Percentiles rank a stretch among this genome's conserved stretches.
These are phyloP conservation scores for Pituophis catenifer DNA, from an alignment of 2,113 vertebrate species.

Conservation along the genomic window DNA sequence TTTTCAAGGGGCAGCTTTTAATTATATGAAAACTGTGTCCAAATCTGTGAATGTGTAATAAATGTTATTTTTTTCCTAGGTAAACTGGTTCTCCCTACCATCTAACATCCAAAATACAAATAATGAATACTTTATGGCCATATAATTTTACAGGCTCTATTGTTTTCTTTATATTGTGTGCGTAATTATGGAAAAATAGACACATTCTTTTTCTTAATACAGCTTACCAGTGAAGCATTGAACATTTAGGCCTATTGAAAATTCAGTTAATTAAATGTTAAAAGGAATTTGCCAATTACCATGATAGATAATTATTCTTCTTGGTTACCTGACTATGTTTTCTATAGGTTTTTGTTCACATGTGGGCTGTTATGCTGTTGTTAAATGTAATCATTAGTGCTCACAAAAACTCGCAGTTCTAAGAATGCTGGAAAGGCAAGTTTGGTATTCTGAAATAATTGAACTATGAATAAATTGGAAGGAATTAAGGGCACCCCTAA, in stretches of 20 bases:
- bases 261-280: slow-evolving; percentile 76
- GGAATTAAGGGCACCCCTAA: background rate
- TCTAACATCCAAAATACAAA: slow-evolving; percentile 48
- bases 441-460: background rate
- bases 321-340: slow-evolving; percentile 66
- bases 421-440: slow-evolving; percentile 52
- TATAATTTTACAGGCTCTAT: slow-evolving; percentile 17
- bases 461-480: background rate
- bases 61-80: slow-evolving; percentile 59
- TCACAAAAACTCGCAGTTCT: slow-evolving; percentile 41
- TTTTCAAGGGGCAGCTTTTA: slow-evolving; percentile 63
- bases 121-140: slow-evolving; percentile 48
- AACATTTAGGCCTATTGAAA: slow-evolving; percentile 63
- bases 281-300: slow-evolving; percentile 70
- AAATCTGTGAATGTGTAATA: slow-evolving; percentile 52
- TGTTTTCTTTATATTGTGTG: background rate
- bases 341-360: slow-evolving; percentile 61
- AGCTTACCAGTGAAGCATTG: slow-evolving; percentile 64
- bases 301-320: slow-evolving; percentile 70
- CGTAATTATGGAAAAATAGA: background rate
- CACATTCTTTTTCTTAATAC: slow-evolving; percentile 39
- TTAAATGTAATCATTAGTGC: slow-evolving; percentile 55
- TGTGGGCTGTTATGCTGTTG: slow-evolving; percentile 52
- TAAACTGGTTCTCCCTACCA: slow-evolving; percentile 45
- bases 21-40: slow-evolving; percentile 65